phyloP scores from a whole-genome alignment of 1,140 invertebrate genomes.

The Panagrolaimus sp. region DNA sequence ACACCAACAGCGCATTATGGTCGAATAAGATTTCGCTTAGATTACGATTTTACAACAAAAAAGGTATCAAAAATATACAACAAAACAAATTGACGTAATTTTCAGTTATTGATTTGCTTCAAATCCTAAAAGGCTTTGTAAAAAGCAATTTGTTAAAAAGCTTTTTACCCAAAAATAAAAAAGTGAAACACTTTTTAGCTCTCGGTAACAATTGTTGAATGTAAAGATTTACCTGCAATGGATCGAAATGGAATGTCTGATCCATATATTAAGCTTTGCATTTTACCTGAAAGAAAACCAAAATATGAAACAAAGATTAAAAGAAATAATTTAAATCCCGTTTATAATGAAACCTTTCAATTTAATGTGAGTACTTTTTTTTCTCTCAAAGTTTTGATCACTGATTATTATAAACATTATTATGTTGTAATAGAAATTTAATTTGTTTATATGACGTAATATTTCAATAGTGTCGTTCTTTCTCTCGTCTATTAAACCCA shows the following conservation, averaged over 20 bases:
- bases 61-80: constrained; percentile 64
- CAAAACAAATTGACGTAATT: too few species aligned
- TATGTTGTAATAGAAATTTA: too few species aligned
- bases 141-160: too few species aligned
- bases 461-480: too few species aligned
- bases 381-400: too few species aligned
- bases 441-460: too few species aligned
- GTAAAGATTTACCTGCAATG: constrained; percentile 53
- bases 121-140: too few species aligned
- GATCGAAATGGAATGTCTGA: constrained; percentile 55
- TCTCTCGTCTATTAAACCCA: too few species aligned
- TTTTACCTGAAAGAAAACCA: constrained; percentile 95
- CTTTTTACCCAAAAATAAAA: not conserved
- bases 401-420: too few species aligned
- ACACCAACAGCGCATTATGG: constrained; percentile 21
- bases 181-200: constrained; percentile 23
- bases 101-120: too few species aligned
- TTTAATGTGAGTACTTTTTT: constrained; percentile 90
- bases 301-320: constrained; percentile 99
- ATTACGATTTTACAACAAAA: constrained; percentile 98
- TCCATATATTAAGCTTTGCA: constrained; percentile 58
- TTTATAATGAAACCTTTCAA: constrained; percentile 98
- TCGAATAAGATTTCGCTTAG: constrained; percentile 65
- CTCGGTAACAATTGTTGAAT: constrained; percentile 52
- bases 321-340: constrained; percentile 88